Percentiles rank a stretch among this genome's conserved stretches.
These are phyloP conservation scores for Nerophis ophidion DNA, from an alignment of 2,113 vertebrate genomes.

Conservation along the genomic window DNA sequence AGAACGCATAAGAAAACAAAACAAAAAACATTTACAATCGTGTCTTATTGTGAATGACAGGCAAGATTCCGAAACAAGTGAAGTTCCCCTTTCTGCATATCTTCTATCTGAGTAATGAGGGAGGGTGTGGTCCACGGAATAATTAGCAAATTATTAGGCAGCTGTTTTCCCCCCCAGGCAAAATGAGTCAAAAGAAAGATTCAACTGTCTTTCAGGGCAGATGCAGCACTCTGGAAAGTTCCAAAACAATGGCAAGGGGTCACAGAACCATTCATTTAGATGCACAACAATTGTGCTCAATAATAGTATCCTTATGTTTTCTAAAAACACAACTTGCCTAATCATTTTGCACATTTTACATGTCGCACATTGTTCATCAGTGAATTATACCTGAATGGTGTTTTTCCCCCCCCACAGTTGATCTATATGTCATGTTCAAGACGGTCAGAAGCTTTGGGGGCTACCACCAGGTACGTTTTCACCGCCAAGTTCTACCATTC, in stretches of 20 bases:
- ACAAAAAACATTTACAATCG: too few species aligned
- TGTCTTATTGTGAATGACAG: too few species aligned
- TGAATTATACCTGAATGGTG: background rate
- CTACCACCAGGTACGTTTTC: conserved; percentile 68
- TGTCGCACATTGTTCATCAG: background rate
- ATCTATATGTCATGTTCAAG: conserved; percentile 72
- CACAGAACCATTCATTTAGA: too few species aligned
- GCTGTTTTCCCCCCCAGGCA: background rate
- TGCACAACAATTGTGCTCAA: too few species aligned
- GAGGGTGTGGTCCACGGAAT: background rate
- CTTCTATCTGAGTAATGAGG: background rate
- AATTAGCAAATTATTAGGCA: background rate
- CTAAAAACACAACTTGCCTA: too few species aligned
- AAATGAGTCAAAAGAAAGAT: background rate
- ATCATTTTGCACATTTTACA: too few species aligned
- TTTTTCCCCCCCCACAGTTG: conserved; percentile 55
- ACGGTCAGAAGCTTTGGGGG: conserved; percentile 66
- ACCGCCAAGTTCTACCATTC: background rate
- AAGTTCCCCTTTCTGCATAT: background rate
- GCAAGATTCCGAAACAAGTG: too few species aligned
- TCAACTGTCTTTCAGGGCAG: background rate
- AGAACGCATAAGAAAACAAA: too few species aligned
- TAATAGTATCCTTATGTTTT: too few species aligned
- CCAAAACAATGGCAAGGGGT: too few species aligned
- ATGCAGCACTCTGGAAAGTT: too few species aligned